Evolutionary conservation across 23 tunicate genomes (phyloP).

Genomic region (Ciona savignyi): DNA sequence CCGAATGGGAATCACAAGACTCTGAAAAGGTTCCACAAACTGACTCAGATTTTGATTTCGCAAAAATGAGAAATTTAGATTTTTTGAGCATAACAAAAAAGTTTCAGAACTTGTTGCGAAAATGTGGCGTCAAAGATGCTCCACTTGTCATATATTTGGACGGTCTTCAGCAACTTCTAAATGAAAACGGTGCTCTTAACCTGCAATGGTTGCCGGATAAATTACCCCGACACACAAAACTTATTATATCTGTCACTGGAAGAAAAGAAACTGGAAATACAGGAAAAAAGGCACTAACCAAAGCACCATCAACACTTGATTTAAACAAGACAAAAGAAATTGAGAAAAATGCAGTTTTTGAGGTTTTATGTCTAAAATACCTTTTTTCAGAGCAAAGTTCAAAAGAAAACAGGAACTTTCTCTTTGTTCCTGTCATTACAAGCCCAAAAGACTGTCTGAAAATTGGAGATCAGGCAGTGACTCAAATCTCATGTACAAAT

Average conservation of each 20-base stretch:
- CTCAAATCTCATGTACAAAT: not conserved
- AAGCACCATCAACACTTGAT: not conserved
- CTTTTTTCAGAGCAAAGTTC: not conserved
- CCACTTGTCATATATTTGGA: conserved; percentile 49
- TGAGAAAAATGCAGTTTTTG: not conserved
- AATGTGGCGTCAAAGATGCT: conserved; percentile 10
- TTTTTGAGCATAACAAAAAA: conserved; percentile 6
- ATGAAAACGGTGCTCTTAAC: conserved; percentile 15
- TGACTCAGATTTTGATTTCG: not conserved
- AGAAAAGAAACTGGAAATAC: not conserved
- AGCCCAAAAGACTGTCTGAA: not conserved
- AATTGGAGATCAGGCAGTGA: not conserved
- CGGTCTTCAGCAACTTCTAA: conserved; percentile 28
- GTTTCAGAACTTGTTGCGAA: conserved; percentile 14
- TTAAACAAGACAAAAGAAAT: not conserved
- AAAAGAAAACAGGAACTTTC: not conserved
- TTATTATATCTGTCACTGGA: conserved; percentile 33
- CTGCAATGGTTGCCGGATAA: conserved; percentile 58
- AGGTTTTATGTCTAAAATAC: not conserved
- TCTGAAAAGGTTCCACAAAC: conserved; percentile 7
- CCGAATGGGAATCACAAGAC: too few species aligned
- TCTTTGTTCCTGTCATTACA: not conserved
- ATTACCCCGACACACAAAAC: conserved; percentile 44
- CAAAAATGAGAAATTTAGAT: conserved; percentile 1
- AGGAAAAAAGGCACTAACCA: not conserved